phyloP scores from a whole-genome alignment of 2,113 vertebrate species.

The Neopipo cinnamomea region DNA sequence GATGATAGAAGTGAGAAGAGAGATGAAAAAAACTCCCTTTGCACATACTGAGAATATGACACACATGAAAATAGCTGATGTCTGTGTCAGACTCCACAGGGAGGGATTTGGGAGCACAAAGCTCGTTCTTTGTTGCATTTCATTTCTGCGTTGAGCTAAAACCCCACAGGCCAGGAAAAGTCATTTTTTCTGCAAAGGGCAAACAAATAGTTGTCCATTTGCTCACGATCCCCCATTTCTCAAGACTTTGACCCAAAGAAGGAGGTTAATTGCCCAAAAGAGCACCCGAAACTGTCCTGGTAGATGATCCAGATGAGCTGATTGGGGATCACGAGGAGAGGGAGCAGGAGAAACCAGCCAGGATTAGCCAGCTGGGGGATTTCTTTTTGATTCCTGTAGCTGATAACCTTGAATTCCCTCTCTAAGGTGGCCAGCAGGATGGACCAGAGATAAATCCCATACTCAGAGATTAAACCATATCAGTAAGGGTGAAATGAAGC shows the following conservation, averaged over 20 bases:
- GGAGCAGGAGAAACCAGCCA: neutral
- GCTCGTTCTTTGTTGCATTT: neutral
- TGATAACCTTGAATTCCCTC: neutral
- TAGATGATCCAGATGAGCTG: neutral
- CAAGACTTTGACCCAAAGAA: neutral
- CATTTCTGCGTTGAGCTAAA: neutral
- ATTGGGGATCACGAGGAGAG: accelerated
- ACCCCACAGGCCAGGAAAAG: neutral
- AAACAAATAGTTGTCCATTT: neutral
- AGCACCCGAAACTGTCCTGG: neutral
- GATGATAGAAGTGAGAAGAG: neutral
- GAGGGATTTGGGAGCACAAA: neutral
- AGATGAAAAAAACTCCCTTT: neutral
- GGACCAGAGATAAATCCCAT: neutral
- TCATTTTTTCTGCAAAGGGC: neutral
- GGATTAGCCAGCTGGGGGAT: neutral
- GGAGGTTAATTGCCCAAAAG: neutral
- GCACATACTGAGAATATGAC: neutral
- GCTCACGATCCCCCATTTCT: neutral
- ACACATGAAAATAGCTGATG: neutral
- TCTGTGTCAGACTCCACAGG: neutral
- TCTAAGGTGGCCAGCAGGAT: neutral
- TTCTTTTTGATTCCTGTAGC: neutral
- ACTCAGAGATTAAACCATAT: neutral
- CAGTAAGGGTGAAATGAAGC: neutral